These are phyloP conservation scores for Drosophila lacicola DNA, from an alignment of 2,888 invertebrate species.

Conservation along the genomic window DNA sequence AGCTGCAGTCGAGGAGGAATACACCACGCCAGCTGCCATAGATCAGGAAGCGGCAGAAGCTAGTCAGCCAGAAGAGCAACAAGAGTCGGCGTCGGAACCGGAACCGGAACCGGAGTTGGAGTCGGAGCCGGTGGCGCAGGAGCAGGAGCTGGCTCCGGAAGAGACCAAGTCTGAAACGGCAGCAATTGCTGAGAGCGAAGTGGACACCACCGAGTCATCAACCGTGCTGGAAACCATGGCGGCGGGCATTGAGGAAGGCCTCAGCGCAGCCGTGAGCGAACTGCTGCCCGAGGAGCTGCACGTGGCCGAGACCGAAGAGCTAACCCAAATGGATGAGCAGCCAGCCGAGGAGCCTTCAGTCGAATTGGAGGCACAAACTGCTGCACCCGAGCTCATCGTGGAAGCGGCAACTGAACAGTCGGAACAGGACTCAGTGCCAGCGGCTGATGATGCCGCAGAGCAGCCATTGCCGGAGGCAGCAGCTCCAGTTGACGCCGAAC, in stretches of 20 bases:
- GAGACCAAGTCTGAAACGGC: constrained; percentile 16
- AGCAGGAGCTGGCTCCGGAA: constrained; percentile 6
- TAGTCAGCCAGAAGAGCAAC: not conserved
- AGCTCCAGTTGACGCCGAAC: constrained; percentile 2
- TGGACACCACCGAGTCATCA: constrained; percentile 56
- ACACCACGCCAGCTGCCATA: constrained; percentile 8
- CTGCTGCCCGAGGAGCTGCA: constrained; percentile 51
- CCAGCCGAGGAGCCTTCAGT: constrained; percentile 14
- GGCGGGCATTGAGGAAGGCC: constrained; percentile 58
- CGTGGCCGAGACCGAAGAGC: constrained; percentile 17
- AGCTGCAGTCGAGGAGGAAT: constrained; percentile 4
- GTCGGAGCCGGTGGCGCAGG: not conserved
- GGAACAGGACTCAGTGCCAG: constrained; percentile 5
- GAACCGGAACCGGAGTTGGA: not conserved
- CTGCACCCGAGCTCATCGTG: constrained; percentile 14
- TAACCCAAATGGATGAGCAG: constrained; percentile 15
- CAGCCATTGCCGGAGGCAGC: constrained; percentile 7
- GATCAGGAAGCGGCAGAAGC: constrained; percentile 9
- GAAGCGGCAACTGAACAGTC: constrained; percentile 34
- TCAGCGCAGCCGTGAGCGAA: constrained; percentile 55
- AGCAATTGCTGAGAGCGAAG: constrained; percentile 31
- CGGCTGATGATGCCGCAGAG: constrained; percentile 8
- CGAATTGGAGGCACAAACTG: constrained; percentile 18
- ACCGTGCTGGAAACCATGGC: constrained; percentile 46
- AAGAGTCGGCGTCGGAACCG: constrained; percentile 7